These are phyloP conservation scores for Ciconia stormi DNA, from an alignment of 2,113 vertebrate species.

Conservation along the genomic window DNA sequence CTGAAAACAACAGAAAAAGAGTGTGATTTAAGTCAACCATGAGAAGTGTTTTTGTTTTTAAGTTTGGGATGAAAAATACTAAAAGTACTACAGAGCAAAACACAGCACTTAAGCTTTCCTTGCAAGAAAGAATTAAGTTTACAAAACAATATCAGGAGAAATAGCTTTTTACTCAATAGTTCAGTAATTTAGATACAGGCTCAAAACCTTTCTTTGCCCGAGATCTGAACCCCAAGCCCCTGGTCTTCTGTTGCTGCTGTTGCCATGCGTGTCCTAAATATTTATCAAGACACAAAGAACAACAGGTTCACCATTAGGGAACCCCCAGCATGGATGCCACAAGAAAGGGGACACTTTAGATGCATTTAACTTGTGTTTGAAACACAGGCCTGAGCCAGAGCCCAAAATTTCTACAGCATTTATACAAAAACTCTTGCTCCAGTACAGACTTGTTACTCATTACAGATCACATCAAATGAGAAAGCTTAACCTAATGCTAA, in stretches of 20 bases:
- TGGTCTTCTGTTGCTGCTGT: background rate
- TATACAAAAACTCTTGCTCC: background rate
- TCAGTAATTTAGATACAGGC: background rate
- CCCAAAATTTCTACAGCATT: background rate
- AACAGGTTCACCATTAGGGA: background rate
- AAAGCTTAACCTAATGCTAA: background rate
- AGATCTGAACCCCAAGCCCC: background rate
- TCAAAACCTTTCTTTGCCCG: background rate
- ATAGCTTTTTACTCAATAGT: background rate
- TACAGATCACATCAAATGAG: background rate
- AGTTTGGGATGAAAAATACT: background rate
- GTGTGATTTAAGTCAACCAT: background rate
- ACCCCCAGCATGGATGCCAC: background rate
- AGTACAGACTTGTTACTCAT: background rate
- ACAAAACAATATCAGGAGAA: background rate
- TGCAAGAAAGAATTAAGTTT: background rate
- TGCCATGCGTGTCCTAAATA: background rate
- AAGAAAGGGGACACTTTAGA: background rate
- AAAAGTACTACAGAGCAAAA: background rate
- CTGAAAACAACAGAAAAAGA: background rate
- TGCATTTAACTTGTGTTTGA: background rate
- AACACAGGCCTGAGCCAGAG: background rate
- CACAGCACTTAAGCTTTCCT: background rate
- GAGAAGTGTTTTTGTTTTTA: background rate
- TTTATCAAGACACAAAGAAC: background rate